Conservation (phyloP, 2,113 vertebrate species). For the Butorides virescens region DNA sequence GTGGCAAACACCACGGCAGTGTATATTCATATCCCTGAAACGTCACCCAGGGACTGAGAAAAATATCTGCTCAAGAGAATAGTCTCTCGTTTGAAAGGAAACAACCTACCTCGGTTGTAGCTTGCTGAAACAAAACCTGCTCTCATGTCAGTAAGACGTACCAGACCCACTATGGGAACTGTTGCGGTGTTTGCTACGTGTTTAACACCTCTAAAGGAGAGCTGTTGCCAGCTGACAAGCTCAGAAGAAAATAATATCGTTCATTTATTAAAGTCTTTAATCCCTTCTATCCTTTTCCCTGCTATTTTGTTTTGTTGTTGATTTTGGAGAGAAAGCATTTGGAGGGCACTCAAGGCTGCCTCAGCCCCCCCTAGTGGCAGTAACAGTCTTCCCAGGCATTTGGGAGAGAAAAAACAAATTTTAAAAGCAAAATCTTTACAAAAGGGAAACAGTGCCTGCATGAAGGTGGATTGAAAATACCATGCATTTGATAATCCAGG, state of each 20-base stretch:
- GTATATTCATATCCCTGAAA: not conserved
- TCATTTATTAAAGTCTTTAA: not conserved
- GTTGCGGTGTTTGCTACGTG: not conserved
- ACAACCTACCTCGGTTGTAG: not conserved
- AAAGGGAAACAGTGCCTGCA: not conserved
- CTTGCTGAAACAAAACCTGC: not conserved
- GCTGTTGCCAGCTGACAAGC: not conserved
- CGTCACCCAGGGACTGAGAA: not conserved
- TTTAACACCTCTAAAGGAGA: not conserved
- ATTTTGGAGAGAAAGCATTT: not conserved
- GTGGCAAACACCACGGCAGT: not conserved
- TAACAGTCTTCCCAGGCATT: not conserved
- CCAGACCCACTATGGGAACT: not conserved
- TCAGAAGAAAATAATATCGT: not conserved
- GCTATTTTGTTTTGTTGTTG: constrained; percentile 28
- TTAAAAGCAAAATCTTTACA: not conserved
- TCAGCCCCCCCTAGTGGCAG: constrained; percentile 52
- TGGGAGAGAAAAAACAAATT: not conserved
- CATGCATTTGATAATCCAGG: not conserved
- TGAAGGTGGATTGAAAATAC: not conserved
- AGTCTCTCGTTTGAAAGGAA: not conserved
- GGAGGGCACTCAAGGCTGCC: not conserved
- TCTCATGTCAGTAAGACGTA: accelerated
- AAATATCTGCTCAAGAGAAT: not conserved
- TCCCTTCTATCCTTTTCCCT: not conserved